These are phyloP conservation scores for Lasius fuliginosus DNA, from an alignment of 2,888 invertebrate genomes.

Conservation along the genomic window DNA sequence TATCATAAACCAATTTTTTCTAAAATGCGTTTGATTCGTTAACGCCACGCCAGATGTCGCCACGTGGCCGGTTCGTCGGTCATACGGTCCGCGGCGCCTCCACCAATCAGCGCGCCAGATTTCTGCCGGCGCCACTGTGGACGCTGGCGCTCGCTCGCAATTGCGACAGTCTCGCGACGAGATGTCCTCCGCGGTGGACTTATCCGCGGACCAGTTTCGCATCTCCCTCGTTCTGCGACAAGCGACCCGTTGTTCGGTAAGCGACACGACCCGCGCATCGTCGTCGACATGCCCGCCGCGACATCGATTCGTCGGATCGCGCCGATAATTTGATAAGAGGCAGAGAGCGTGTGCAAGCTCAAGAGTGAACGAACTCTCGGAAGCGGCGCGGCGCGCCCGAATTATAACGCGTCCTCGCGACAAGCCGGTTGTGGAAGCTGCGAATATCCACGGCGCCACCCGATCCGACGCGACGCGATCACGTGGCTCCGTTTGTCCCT, in stretches of 20 bases:
- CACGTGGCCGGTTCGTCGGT: not conserved
- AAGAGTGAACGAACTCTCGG: not conserved
- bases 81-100: not conserved
- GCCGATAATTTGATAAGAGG: slow-evolving; percentile 11
- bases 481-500: slow-evolving; percentile 28
- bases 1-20: not conserved
- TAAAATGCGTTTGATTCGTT: not conserved
- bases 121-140: slow-evolving; percentile 28
- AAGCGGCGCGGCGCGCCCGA: slow-evolving; percentile 41
- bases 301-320: slow-evolving; percentile 10
- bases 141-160: not conserved
- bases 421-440: slow-evolving; percentile 62
- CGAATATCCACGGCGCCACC: slow-evolving; percentile 31
- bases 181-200: slow-evolving; percentile 41
- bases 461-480: slow-evolving; percentile 34
- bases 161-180: slow-evolving; percentile 44
- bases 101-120: slow-evolving; percentile 25
- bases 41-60: slow-evolving; percentile 19
- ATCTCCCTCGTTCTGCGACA: not conserved
- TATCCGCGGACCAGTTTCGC: not conserved
- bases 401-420: slow-evolving; percentile 44
- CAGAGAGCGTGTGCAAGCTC: not conserved
- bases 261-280: not conserved
- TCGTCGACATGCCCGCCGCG: slow-evolving; percentile 32
- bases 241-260: slow-evolving; percentile 3